phyloP scores from a whole-genome alignment of 2,797 vertebrate genomes.

The Pampus argenteus region DNA sequence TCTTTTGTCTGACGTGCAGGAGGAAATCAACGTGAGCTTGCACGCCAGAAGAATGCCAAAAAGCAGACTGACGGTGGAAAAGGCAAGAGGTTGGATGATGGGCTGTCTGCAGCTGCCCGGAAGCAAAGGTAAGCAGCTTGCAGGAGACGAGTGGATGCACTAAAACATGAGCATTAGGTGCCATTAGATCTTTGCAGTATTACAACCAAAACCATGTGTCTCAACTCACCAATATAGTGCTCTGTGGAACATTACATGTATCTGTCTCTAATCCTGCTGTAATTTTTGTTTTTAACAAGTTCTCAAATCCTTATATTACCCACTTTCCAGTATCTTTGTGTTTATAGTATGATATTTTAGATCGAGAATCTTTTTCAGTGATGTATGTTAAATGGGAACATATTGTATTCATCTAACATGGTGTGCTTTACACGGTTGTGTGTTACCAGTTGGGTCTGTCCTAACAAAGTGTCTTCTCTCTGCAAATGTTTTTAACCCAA shows the following conservation, averaged over 20 bases:
- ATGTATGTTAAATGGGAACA: neutral
- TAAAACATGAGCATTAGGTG: neutral
- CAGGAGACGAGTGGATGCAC: neutral
- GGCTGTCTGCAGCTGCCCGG: conserved; percentile 92
- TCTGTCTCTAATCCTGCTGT: neutral
- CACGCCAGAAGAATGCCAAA: conserved; percentile 92
- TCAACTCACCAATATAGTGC: neutral
- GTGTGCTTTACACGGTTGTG: neutral
- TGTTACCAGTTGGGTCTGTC: neutral
- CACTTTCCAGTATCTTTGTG: neutral
- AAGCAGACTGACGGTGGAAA: conserved; percentile 86
- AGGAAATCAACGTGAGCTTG: conserved; percentile 95
- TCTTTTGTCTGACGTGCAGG: conserved; percentile 77
- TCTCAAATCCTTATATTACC: neutral
- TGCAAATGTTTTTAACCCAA: conserved; percentile 57
- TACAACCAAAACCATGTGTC: neutral
- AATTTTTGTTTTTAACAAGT: neutral
- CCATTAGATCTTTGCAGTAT: neutral
- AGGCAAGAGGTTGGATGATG: conserved; percentile 90
- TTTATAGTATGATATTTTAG: neutral
- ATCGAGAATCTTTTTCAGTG: neutral
- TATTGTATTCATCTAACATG: neutral
- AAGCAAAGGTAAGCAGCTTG: conserved; percentile 88
- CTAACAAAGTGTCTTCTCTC: conserved; percentile 9
- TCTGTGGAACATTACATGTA: neutral